A percentile compares a stretch with the other conserved stretches of the same genome.
Evolutionary conservation across 2,113 vertebrate genomes (phyloP).

Genomic region (Motacilla tschutschensis): DNA sequence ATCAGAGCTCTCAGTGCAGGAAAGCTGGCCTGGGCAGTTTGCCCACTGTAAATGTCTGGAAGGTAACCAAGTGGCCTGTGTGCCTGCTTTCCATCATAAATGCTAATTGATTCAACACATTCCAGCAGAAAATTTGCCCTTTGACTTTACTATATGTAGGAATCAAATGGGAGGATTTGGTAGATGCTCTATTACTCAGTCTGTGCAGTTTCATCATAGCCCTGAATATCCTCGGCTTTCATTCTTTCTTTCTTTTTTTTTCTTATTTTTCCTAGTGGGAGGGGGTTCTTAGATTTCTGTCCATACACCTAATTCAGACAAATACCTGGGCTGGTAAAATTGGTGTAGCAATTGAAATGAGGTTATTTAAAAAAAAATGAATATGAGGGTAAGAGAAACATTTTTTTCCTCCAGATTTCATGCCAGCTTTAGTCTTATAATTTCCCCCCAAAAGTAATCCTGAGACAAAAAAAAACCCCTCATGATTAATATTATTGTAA

Average conservation of each 20-base stretch:
- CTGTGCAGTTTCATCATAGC: background rate
- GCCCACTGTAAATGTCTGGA: background rate
- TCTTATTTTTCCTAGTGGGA: fast-evolving
- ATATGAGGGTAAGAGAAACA: background rate
- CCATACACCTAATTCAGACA: background rate
- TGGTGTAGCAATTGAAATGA: background rate
- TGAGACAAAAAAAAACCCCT: background rate
- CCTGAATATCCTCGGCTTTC: background rate
- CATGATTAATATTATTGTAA: background rate
- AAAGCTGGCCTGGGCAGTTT: background rate
- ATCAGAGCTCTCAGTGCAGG: background rate
- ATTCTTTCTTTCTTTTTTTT: too few relatives aligned
- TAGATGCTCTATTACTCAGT: background rate
- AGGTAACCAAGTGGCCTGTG: background rate
- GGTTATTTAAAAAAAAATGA: background rate
- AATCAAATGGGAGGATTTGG: conserved; percentile 7
- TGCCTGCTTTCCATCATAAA: conserved; percentile 1
- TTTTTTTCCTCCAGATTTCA: background rate
- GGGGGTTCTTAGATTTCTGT: background rate
- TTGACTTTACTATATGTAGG: background rate
- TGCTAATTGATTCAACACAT: background rate
- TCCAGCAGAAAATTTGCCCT: background rate
- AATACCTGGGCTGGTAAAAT: background rate
- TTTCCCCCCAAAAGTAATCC: background rate
- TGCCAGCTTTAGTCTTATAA: background rate